phyloP scores from a whole-genome alignment of 2,797 vertebrate genomes.

The Artibeus lituratus region DNA sequence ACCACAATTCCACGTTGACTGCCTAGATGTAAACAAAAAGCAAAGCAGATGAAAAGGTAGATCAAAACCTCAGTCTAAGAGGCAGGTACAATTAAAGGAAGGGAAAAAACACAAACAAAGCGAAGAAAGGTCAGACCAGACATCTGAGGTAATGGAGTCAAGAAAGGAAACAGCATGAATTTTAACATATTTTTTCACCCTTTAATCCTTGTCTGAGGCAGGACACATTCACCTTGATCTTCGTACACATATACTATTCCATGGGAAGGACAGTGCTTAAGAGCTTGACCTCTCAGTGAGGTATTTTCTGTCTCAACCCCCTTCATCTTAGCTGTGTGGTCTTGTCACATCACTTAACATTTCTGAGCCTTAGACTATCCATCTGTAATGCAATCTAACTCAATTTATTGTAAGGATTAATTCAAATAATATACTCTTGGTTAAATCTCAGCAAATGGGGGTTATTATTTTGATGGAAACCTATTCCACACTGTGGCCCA shows the following conservation, averaged over 20 bases:
- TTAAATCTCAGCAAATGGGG: background rate
- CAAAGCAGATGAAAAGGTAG: constrained; percentile 9
- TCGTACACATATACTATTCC: background rate
- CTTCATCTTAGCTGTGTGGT: background rate
- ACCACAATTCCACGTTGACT: background rate
- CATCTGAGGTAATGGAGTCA: background rate
- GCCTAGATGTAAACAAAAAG: background rate
- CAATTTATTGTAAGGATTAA: background rate
- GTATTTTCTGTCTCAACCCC: background rate
- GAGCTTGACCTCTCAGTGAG: background rate
- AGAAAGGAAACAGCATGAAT: background rate
- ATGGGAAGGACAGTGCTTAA: background rate
- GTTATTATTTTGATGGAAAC: background rate
- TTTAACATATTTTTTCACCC: background rate
- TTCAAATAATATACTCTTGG: background rate
- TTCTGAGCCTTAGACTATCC: background rate
- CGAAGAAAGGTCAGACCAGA: background rate
- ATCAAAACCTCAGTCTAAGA: constrained; percentile 53
- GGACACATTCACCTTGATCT: background rate
- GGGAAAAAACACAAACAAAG: background rate
- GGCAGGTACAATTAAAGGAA: background rate
- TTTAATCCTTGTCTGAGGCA: background rate
- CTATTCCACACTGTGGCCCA: background rate
- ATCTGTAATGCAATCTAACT: background rate
- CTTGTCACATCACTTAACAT: background rate